Base-by-base conservation (phyloP, 2,888 invertebrate species). In the Baccha elongata region DNA sequence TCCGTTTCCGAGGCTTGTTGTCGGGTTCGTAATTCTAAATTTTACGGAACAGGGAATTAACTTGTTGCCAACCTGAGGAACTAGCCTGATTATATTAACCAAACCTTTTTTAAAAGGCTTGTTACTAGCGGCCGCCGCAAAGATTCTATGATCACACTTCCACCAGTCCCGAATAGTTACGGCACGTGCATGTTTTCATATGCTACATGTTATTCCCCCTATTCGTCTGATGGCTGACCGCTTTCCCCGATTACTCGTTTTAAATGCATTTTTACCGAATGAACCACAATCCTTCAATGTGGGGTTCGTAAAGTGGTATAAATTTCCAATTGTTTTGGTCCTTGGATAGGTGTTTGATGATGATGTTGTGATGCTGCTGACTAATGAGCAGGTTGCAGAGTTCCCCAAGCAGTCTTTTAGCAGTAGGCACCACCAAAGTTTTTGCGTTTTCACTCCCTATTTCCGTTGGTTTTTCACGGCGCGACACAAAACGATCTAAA, bases 281-380 rank as follows among this genome's bases (percentile, higher is more conserved):
- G 48, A 3, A 71, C 64, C 69, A 76, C 23, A 65, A 50, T 0
- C 60, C 75, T 13, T 52, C 76, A 44, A 76, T 69, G n/a, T 76
- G 58, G 3, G 75, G 75, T 10, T 50, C 11, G 10, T 48, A 23
- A 11, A 68, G 60, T 15, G 53, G 60, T 11, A 69, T 79, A 42
- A 52, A 73, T 7, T 44, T 65, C 72, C 75, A 72, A 0, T 5
- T n/a, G 10, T 69, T 80, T 7, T 50, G n/a, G 37, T 69, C 46
- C 10, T 58, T 29, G 7, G 64, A 46, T 11, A 79, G 48, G 40
- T 46, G 55, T 17, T 60, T 17, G 5, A 50, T 44, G 1, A 67
- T 26, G n/a, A 21, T 23, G 3, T 32, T 17, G 32, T 50, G 15
- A 37, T 62, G 50, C 2, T 68, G 42, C 13, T 65, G 21, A 21